Evolutionary conservation across 2,888 invertebrate genomes (phyloP), one percentile per base, ranked within the genome.

Genomic region (Ryuthela nishihirai): DNA sequence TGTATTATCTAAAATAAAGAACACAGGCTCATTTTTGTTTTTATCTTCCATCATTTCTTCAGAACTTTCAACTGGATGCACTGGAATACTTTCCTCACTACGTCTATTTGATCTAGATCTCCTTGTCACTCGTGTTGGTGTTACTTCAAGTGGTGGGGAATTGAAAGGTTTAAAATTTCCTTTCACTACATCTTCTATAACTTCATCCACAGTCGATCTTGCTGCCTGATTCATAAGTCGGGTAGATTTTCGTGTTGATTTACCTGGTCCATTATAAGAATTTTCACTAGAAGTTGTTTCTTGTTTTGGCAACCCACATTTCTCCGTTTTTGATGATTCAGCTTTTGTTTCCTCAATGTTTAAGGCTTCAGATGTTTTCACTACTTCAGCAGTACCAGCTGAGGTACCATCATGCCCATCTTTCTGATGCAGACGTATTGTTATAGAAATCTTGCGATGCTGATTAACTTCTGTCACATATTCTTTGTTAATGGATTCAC

Each of bases 161-260:
- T 47, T 47, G 15, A 25, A 39, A 15, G 38, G 23, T 39, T 38
- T 49, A 7, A 69, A 70, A 70, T 73, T 47, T 70, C 87, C 85
- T 65, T 88, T 83, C 1, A 90, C 84, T 0, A 91, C 90, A 70
- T 93, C 91, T 67, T 94, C 93, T 64, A 92, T 91, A 12, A 88
- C 83, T 68, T 90, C 91, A 71, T 94, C 93, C 9, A 89, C 82
- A 1, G 87, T 85, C 60, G 81, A 87, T 56, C 64, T 87, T 80
- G 64, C 82, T 6, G 21, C 41, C 83, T 83, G 67, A 83, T 58
- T 59, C 58, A 59, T 56, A n/a, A 67, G 54, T 35, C 67, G 47
- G 12, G 65, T 64, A 21, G 68, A 67, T 58, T 69, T 69, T 34
- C 67, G 56, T 24, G 69, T 66, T 25, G 64, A 63, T 32, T 66